Evolutionary conservation across 2,888 invertebrate species (phyloP), one percentile per base, ranked within the genome.

Genomic region (Lapara coniferarum): DNA sequence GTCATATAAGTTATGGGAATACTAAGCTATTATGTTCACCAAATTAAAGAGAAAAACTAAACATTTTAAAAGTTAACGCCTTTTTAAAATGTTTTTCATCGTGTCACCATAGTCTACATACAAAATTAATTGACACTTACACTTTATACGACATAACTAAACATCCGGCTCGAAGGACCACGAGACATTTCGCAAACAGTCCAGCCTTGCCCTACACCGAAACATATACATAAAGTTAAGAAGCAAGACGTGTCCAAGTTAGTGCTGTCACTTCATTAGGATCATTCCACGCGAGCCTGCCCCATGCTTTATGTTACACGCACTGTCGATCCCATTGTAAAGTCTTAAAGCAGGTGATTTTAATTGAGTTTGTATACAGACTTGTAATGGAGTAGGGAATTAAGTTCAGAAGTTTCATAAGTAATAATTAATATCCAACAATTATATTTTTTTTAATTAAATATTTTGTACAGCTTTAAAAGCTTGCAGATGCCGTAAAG

Each of bases 231-330:
- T 19, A 63, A 46, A 63, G 49, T 63, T 63, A 49, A 49, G 16
- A 63, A 49, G 49, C 49, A 46, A 63, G 19, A 63, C 63, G 49
- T 49, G 63, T 63, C 46, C 63, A 10, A 46, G 46, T 46, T 63
- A 49, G 63, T 49, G 76, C 78, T 83, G 78, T 77, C 85, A 88
- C 87, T 87, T 89, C 86, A 87, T 89, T 90, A 89, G 78, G 80
- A 85, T 86, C 85, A 85, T 87, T 88, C 84, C 79, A 79, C 80
- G 81, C 81, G 75, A 82, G 79, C 79, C 77, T 71, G 72, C 74
- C 71, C 77, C 77, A 78, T 81, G 79, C 79, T 85, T 87, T 88
- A 88, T 86, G 81, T 75, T 74, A 74, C 78, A 77, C 81, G 78
- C 78, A 77, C 82, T 80, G 83, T 82, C 80, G 76, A 84, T 84